Conservation (phyloP, 2,113 vertebrate species). For the Nyctereutes procyonoides region DNA sequence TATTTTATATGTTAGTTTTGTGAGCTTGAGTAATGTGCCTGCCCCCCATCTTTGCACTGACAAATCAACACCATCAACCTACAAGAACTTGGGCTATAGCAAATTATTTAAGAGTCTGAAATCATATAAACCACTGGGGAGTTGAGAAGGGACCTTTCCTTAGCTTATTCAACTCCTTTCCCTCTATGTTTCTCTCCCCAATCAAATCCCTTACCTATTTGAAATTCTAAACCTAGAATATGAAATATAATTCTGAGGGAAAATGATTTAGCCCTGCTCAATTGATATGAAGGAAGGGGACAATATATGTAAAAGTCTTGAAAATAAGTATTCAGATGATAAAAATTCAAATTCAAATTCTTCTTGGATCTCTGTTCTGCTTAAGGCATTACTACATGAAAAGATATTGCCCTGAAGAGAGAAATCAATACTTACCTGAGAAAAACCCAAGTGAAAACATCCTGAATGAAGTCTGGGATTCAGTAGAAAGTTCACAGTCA, state of each 20-base stretch:
- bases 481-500: slow-evolving; percentile 74
- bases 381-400: slow-evolving; percentile 80
- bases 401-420: slow-evolving; percentile 71
- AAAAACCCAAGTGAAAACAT: slow-evolving; percentile 81
- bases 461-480: slow-evolving; percentile 78
- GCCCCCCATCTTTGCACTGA: background rate
- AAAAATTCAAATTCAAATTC: slow-evolving; percentile 82
- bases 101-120: background rate
- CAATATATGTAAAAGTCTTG: slow-evolving; percentile 74
- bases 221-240: slow-evolving; percentile 61
- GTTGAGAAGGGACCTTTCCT: background rate
- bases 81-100: background rate
- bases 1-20: background rate
- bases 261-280: slow-evolving; percentile 71
- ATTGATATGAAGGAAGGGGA: slow-evolving; percentile 57
- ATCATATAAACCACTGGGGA: background rate
- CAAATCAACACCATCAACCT: background rate
- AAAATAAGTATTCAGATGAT: slow-evolving; percentile 78
- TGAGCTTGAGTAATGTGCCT: background rate
- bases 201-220: background rate
- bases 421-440: slow-evolving; percentile 83
- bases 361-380: slow-evolving; percentile 72
- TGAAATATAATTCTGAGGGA: slow-evolving; percentile 66
- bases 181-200: background rate
- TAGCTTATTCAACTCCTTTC: background rate